Base-by-base conservation (phyloP, 1,140 invertebrate species). In the Listronotus oregonensis region DNA sequence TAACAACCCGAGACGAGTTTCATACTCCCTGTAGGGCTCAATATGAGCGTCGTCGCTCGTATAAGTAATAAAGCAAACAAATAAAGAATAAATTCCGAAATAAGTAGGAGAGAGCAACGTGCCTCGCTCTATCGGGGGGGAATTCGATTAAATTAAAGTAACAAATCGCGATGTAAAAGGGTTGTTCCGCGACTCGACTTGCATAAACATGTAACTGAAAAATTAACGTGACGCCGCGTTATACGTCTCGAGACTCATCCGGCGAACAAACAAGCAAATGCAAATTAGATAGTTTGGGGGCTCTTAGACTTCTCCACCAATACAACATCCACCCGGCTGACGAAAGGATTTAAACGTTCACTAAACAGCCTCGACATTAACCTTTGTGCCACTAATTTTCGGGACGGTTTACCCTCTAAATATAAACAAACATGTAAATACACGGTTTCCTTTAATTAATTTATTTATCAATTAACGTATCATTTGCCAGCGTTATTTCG, bases 171-270 rank as follows among this genome's bases (percentile, higher is more conserved):
- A 69, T 68, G 69, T 64, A 65, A 70, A 69, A 59, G 68, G 75
- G 73, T 69, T 69, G 69, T 61, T 68, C 63, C 64, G 61, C 57
- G 57, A 58, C 55, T 64, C 61, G 47, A 61, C 27, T 60, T 44
- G 69, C 75, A 77, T 78, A 78, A 78, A 77, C 75, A 78, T 78
- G 75, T 77, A 76, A 77, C 75, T 75, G 57, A 71, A 72, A 76
- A 78, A 78, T 78, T 77, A 78, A 77, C 75, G 76, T 65, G 57
- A 60, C 52, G 64, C 57, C 50, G 52, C 64, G 72, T 77, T 77
- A 75, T 74, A 74, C 68, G 75, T 77, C 74, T 72, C 67, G 70
- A 69, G 68, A 71, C 67, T 71, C 74, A 69, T 76, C 73, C 73
- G 61, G 52, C 66, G 69, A 74, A 71, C 75, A 77, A 78, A 78